phyloP scores from a whole-genome alignment of 2,888 invertebrate genomes.

The Aromia moschata region DNA sequence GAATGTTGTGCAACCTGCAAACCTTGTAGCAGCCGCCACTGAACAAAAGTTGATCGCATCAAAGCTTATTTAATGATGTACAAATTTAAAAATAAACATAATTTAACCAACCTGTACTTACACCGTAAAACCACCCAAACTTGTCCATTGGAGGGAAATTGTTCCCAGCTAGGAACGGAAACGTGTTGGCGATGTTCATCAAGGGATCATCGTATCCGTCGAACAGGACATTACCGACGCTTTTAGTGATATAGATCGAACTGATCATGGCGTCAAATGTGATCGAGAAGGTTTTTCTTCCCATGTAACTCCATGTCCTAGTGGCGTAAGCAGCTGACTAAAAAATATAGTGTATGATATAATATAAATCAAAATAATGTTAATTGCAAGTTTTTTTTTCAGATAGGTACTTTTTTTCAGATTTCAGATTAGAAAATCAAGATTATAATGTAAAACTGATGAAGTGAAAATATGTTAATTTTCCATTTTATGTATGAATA shows the following conservation, averaged over 20 bases:
- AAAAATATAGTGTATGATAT: no score
- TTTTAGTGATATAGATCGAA: slow-evolving; percentile 69
- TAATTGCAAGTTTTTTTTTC: no score
- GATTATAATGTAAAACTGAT: no score
- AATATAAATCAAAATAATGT: no score
- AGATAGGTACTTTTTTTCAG: no score
- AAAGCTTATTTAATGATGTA: no score
- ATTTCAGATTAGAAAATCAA: no score
- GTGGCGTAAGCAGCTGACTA: slow-evolving; percentile 71
- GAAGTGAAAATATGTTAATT: no score
- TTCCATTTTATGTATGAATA: no score
- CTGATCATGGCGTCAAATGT: slow-evolving; percentile 68
- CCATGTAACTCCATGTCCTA: slow-evolving; percentile 68
- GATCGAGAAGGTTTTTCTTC: slow-evolving; percentile 70
- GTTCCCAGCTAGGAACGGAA: slow-evolving; percentile 65
- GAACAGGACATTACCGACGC: slow-evolving; percentile 77
- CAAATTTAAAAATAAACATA: neutral
- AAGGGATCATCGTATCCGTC: slow-evolving; percentile 82
- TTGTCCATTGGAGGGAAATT: slow-evolving; percentile 72
- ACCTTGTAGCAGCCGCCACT: no score
- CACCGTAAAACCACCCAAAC: slow-evolving; percentile 88
- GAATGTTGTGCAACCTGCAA: no score
- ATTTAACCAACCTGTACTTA: slow-evolving; percentile 53
- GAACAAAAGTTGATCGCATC: no score
- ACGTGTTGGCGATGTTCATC: slow-evolving; percentile 71